Conservation (phyloP, 2,113 vertebrate species). For the Neomonachus schauinslandi region DNA sequence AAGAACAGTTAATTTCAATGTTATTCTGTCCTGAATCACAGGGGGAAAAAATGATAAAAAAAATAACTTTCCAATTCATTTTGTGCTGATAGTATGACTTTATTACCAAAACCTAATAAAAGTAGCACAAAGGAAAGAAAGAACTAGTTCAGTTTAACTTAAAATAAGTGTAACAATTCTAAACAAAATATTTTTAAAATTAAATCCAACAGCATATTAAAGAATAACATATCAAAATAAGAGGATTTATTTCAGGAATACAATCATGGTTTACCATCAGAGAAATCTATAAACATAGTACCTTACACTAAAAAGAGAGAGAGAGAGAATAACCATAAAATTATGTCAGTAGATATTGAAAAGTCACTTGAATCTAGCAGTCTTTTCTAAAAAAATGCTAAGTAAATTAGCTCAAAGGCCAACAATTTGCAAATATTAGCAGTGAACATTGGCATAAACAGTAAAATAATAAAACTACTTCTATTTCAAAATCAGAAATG, state of each 20-base stretch:
- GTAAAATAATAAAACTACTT: constrained; percentile 21
- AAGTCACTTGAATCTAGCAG: background rate
- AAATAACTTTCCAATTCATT: background rate
- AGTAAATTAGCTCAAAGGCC: background rate
- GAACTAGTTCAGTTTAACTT: background rate
- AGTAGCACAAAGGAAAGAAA: background rate
- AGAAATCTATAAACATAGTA: background rate
- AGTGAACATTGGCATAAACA: background rate
- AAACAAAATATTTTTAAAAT: constrained; percentile 21
- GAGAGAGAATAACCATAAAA: background rate
- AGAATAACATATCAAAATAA: background rate
- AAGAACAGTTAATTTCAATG: background rate
- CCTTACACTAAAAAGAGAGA: background rate
- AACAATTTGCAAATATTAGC: background rate
- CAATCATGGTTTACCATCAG: background rate
- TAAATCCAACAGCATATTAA: background rate
- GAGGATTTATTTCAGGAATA: background rate
- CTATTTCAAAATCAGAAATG: constrained; percentile 20
- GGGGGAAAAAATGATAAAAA: background rate
- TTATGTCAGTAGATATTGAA: background rate
- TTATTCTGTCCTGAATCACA: background rate
- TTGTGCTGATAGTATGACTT: background rate
- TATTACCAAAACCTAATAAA: constrained; percentile 8
- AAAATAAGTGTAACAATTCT: background rate
- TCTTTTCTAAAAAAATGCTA: constrained; percentile 43